Evolutionary conservation across 2,888 invertebrate genomes (phyloP), one percentile per base, ranked within the genome.

Genomic region (Eilema sororculum): DNA sequence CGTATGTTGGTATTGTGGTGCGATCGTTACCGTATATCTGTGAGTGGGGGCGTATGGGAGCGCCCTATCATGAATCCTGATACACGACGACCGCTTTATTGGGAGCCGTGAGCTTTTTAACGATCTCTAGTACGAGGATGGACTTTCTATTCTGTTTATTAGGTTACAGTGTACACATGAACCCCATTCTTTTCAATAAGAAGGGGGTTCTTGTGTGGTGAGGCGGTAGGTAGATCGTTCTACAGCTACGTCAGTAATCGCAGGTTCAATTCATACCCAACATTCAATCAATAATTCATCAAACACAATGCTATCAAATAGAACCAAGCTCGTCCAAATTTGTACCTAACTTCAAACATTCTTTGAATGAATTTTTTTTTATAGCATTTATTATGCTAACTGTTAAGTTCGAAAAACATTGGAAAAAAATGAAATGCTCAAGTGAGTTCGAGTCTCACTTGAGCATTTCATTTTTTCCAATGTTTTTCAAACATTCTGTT

Each of bases 21-120:
- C 92, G 91, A 88, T 91, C 93, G 92, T 95, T 92, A 94, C 93
- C 93, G 90, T 95, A 95, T 91, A 94, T 95, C 92, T 91, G 89
- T 90, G 89, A 86, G 86, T 89, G 92, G 91, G 90, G 92, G 93
- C 89, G 91, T 90, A 84, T 87, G 86, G 88, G 90, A 90, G 89
- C 87, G 88, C 89, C 92, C 93, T 91, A 91, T 90, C 94, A 94
- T 94, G 94, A 94, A 94, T 94, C 92, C 93, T 92, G 93, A 94
- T 94, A 93, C 90, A 90, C 87, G 86, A 89, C 88, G 87, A 89
- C 94, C 94, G 90, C 83, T 86, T 80, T 87, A 86, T 84, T 81
- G 81, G 86, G 90, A 90, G 76, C 90, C 83, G 75, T 87, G 87
- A 86, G 86, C 83, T 85, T 87, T 88, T 86, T 87, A 88, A 86